These are phyloP conservation scores for Alouatta palliata DNA, from an alignment of 2,113 vertebrate species.

Conservation along the genomic window DNA sequence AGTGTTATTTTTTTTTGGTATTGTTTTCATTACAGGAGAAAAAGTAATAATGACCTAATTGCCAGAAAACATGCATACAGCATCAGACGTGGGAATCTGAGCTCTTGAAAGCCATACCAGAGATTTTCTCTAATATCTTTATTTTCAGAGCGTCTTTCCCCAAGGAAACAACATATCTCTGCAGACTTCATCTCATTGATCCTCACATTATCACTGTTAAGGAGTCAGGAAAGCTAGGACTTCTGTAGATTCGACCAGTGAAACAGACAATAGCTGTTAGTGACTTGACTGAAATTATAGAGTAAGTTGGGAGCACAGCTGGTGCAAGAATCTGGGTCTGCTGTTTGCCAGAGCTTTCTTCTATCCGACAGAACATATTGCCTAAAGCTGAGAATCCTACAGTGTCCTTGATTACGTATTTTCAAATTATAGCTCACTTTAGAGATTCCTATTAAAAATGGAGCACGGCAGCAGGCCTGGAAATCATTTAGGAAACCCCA, in stretches of 20 bases:
- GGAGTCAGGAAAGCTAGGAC: background rate
- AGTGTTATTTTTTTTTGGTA: background rate
- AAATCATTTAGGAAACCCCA: conserved; percentile 74
- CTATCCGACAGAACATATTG: conserved; percentile 65
- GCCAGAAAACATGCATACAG: conserved; percentile 37
- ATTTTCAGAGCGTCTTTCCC: conserved; percentile 53
- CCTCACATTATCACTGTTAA: conserved; percentile 8
- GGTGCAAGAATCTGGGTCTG: conserved; percentile 51
- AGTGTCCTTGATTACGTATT: conserved; percentile 74
- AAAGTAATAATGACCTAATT: conserved; percentile 56
- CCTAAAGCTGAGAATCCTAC: conserved; percentile 77
- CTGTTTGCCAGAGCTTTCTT: conserved; percentile 65
- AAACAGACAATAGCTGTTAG: conserved; percentile 18
- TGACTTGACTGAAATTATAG: conserved; percentile 60
- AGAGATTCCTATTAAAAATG: conserved; percentile 74
- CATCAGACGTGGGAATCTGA: conserved; percentile 43
- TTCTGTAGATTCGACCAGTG: conserved; percentile 48
- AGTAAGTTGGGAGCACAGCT: conserved; percentile 61
- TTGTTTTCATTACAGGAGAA: conserved; percentile 43
- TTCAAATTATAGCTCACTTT: conserved; percentile 74
- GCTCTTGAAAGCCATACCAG: conserved; percentile 34
- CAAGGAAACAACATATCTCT: conserved; percentile 1
- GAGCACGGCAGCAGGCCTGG: conserved; percentile 68
- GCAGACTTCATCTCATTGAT: conserved; percentile 48
- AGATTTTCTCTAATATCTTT: conserved; percentile 67